Evolutionary conservation across 2,113 vertebrate species (phyloP).

Genomic region (Alces alces): DNA sequence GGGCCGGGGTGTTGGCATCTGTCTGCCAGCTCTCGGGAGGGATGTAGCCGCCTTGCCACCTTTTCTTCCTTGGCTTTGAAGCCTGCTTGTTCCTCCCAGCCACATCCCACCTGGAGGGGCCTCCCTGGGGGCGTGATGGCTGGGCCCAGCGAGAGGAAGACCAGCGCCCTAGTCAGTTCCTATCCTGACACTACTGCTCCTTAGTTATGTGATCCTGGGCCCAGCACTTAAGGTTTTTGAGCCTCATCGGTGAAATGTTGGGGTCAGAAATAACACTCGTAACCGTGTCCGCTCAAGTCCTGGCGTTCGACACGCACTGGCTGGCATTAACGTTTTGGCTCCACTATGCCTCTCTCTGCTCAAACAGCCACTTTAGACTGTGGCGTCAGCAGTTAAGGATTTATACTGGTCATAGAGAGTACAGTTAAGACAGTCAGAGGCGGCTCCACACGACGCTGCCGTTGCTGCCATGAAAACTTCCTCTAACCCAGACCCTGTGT

Average conservation of each 20-base stretch:
- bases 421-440: neutral
- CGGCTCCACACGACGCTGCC: neutral
- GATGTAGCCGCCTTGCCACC: accelerated
- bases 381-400: neutral
- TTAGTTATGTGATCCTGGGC: neutral
- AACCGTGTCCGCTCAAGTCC: neutral
- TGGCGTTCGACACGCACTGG: accelerated
- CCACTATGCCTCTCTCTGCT: neutral
- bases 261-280: neutral
- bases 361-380: neutral
- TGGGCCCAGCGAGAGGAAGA: neutral
- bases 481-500: slow-evolving; percentile 16
- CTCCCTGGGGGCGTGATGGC: neutral
- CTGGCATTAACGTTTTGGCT: neutral
- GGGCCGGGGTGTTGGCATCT: neutral
- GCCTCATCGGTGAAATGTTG: neutral
- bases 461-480: neutral
- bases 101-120: neutral
- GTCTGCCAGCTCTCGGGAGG: neutral
- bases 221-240: neutral
- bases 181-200: no score
- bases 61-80: neutral
- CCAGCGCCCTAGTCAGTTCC: neutral
- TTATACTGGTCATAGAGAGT: neutral
- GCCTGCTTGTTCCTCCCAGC: neutral